phyloP scores from a whole-genome alignment of 2,797 vertebrate species.

The Sylvilagus floridanus region DNA sequence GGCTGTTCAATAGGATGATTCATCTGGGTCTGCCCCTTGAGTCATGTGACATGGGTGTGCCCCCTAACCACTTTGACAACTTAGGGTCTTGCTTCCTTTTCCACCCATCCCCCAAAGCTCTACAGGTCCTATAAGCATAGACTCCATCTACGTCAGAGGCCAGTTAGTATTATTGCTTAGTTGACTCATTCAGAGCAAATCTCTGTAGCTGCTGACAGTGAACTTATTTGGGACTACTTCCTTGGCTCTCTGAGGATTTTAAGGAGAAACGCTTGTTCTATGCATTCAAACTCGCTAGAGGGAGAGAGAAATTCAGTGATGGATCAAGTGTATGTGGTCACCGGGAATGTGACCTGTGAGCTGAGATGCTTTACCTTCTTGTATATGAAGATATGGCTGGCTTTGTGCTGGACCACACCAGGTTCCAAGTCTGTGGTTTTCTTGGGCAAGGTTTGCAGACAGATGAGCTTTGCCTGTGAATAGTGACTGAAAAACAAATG shows the following conservation, averaged over 20 bases:
- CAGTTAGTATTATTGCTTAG: not conserved
- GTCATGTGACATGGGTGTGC: not conserved
- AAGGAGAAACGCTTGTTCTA: not conserved
- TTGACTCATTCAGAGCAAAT: not conserved
- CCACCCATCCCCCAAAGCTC: not conserved
- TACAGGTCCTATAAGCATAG: not conserved
- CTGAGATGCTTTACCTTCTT: not conserved
- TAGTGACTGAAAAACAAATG: not conserved
- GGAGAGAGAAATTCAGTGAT: not conserved
- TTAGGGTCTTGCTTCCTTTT: not conserved
- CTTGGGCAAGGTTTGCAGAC: not conserved
- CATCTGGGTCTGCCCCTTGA: not conserved
- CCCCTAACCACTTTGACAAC: not conserved
- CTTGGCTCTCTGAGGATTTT: not conserved
- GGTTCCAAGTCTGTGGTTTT: not conserved
- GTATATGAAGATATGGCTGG: not conserved
- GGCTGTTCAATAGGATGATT: not conserved
- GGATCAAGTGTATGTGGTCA: not conserved
- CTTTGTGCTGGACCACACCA: not conserved
- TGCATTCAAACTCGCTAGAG: not conserved
- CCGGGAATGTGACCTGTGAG: not conserved
- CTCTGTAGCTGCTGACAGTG: not conserved
- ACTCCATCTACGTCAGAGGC: not conserved
- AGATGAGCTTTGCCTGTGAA: not conserved
- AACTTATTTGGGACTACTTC: not conserved